Conservation (phyloP, 2,888 invertebrate genomes). For the Cerceris rybyensis region DNA sequence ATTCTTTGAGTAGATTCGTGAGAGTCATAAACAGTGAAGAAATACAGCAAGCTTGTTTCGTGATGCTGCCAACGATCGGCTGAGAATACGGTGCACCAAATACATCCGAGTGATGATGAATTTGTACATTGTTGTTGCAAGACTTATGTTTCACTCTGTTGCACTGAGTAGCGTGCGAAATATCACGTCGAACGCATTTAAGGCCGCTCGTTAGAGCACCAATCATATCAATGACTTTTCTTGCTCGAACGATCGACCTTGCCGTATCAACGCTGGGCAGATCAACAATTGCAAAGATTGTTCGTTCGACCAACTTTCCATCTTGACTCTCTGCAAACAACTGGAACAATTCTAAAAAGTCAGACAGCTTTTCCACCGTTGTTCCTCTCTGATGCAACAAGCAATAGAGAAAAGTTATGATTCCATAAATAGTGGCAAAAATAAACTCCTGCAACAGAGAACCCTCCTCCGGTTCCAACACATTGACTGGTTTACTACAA, state of each 20-base stretch:
- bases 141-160: conserved; percentile 82
- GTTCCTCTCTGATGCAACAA: conserved; percentile 83
- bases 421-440: conserved; percentile 85
- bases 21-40: conserved; percentile 84
- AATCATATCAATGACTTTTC: conserved; percentile 84
- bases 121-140: conserved; percentile 82
- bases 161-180: conserved; percentile 84
- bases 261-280: conserved; percentile 81
- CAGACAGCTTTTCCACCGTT: conserved; percentile 81
- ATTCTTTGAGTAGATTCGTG: conserved; percentile 82
- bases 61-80: conserved; percentile 71
- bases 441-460: conserved; percentile 84
- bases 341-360: conserved; percentile 85
- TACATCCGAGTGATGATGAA: conserved; percentile 85
- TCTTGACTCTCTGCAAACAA: conserved; percentile 85
- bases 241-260: conserved; percentile 81
- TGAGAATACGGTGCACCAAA: conserved; percentile 83
- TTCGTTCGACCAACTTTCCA: conserved; percentile 84
- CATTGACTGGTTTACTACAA: conserved; percentile 73
- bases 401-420: conserved; percentile 85
- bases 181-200: conserved; percentile 84
- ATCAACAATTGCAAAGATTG: conserved; percentile 84
- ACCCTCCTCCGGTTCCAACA: conserved; percentile 80
- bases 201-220: conserved; percentile 84
- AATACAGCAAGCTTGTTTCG: conserved; percentile 84